These are phyloP conservation scores for Emmelina monodactyla DNA, from an alignment of 2,888 invertebrate species.

Conservation along the genomic window DNA sequence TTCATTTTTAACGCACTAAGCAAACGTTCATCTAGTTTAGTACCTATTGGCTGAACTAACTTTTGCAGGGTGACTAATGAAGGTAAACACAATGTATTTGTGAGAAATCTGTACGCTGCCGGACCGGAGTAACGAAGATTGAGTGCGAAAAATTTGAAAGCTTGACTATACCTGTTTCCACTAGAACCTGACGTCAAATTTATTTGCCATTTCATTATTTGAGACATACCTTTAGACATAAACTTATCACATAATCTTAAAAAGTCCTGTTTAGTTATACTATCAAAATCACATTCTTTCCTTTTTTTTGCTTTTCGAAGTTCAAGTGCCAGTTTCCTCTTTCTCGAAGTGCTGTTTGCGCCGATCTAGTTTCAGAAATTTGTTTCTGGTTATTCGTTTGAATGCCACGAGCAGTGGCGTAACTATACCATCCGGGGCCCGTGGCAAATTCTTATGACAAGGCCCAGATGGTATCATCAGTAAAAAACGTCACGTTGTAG, in stretches of 20 bases:
- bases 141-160: conserved; percentile 15
- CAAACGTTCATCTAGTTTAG: conserved; percentile 10
- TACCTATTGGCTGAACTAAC: conserved; percentile 12
- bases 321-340: conserved; percentile 8
- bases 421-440: no score
- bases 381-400: conserved; percentile 5
- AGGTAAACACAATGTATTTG: conserved; percentile 14
- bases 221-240: conserved; percentile 10
- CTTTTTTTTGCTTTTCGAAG: conserved; percentile 7
- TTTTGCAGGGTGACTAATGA: conserved; percentile 12
- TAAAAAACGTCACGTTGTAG: no score
- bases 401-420: no score
- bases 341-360: conserved; percentile 4
- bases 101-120: conserved; percentile 14
- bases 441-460: no score
- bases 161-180: neutral
- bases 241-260: conserved; percentile 3
- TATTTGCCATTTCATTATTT: conserved; percentile 15
- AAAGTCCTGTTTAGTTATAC: conserved; percentile 12
- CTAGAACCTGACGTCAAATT: neutral
- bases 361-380: neutral
- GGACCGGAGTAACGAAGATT: conserved; percentile 15
- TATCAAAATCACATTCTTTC: conserved; percentile 7
- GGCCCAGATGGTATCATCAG: no score
- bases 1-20: conserved; percentile 14